Evolutionary conservation across 2,888 invertebrate genomes (phyloP), one percentile per base, ranked within the genome.

Genomic region (Tetragonisca angustula): DNA sequence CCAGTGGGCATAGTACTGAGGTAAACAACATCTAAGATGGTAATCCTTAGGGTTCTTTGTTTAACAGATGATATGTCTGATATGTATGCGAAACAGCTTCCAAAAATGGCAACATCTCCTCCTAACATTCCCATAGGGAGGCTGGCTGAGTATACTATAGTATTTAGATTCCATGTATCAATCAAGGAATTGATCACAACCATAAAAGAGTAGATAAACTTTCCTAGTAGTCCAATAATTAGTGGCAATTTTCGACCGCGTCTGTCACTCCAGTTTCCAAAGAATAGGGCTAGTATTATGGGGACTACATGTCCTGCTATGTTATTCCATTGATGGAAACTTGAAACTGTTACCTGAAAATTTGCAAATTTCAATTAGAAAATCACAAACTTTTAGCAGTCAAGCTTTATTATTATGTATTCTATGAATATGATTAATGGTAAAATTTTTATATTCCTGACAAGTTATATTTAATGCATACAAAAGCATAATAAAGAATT

Each of bases 1-100:
- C 98, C 98, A 0, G 96, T 95, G 0, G 98, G 98, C 96, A 98
- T 97, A 0, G 98, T 97, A 78, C 97, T 96, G 88, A 98, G 95
- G 92, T 98, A 97, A 90, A 97, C 96, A 0, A 97, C 96, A 92
- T 98, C 98, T 76, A 98, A 94, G 72, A 98, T 96, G 0, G 98
- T 97, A 5, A 98, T 97, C 82, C 98, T 95, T 32, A 97, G 93
- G 0, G 98, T 98, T 81, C 98, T 95, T 88, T 96, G 96, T 81
- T 96, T 94, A 2, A 96, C 89, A 0, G 96, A 96, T 0, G 98
- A 96, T 32, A 98, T 95, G 91, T 98, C 98, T 0, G 98, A 96
- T 70, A 98, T 96, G 92, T 98, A 98, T 0, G 97, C 95, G 92
- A 97, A 97, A 84, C 97, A 97, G 0, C 97, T 96, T 2, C 97